Evolutionary conservation across 2,888 invertebrate genomes (phyloP), one percentile per base, ranked within the genome.

Genomic region (Saturnia japonica): DNA sequence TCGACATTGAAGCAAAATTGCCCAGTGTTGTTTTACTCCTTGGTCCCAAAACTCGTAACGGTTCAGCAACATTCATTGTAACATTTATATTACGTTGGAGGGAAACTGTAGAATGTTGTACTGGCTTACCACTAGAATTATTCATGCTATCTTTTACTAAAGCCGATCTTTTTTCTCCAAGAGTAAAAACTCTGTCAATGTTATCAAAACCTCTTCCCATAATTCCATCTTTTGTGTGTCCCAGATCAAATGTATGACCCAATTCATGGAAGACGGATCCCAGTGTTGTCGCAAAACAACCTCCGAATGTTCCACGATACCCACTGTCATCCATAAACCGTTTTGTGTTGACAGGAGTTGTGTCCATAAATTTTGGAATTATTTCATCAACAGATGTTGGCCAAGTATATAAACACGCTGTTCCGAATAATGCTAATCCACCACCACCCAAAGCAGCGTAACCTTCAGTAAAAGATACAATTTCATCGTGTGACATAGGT

Each of bases 221-320:
- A 72, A 99, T 97, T 25, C 99, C 99, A 77, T 96, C 96, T 78
- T 96, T 95, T 0, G 98, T 97, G 86, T 99, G 99, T 0, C 98
- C 99, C 72, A 99, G 95, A 90, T 99, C 98, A 88, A 99, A 98
- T 0, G 97, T 97, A 86, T 99, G 99, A 22, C 98, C 98, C 67
- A 99, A 94, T 94, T 99, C 99, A 88, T 99, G 99, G 60, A 98
- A 96, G 12, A 97, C 97, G 22, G 98, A 97, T 22, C 99, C 99
- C 60, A 99, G 91, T 25, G 98, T 98, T 9, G 98, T 98, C 22
- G 98, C 97, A 89, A 97, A 97, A 85, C 98, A 98, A 47, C 97
- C 97, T 73, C 97, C 98, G 79, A 96, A 95, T 0, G 97, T 98
- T 54, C 97, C 96, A 73, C 98, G 95, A 88, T 98, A 98, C 80